Evolutionary conservation across 1,140 invertebrate species (phyloP), one percentile per base, ranked within the genome.

Genomic region (Drosophila truncata): DNA sequence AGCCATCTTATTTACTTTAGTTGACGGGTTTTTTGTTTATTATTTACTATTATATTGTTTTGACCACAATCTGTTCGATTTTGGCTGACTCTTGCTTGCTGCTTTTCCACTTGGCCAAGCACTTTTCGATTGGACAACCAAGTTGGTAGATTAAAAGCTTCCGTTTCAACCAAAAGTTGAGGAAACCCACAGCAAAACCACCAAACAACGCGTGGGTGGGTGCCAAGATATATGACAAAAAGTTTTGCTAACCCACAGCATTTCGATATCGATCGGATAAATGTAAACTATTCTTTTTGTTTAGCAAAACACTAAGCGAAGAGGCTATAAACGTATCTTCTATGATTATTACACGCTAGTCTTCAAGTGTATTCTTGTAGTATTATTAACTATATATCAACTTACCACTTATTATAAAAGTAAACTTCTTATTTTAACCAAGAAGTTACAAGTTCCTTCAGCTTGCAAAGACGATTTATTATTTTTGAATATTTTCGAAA

Each of bases 61-160:
- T 54, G 13, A 41, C 39, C 39, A 41, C 39, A 41, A 18, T 18
- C n/a, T 41, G n/a, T 3, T 16, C 50, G 20, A 23, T 35, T 54
- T 54, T 11, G 52, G 52, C 52, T 54, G 50, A 54, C 50, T 35
- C 31, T 23, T 16, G 50, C 50, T 35, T 20, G 31, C 50, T 31
- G 25, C 10, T 49, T 54, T 54, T 35, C 50, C 50, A 54, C 50
- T 54, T 54, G 52, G 52, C 31, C 52, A 54, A 54, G 52, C 52
- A 54, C 52, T 54, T 54, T 54, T 54, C 31, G 52, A 54, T 37
- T 31, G 23, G 52, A 54, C 31, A 37, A 54, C 29, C 8, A 35
- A 23, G 16, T 7, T 18, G 31, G 20, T 31, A 37, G 52, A 35
- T 54, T 37, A 54, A 37, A 11, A 11, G 50, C 29, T 33, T 18